A percentile compares a stretch with the other conserved stretches of the same genome.
These are phyloP conservation scores for Microplitis manilae DNA, from an alignment of 2,888 invertebrate species.

Conservation along the genomic window DNA sequence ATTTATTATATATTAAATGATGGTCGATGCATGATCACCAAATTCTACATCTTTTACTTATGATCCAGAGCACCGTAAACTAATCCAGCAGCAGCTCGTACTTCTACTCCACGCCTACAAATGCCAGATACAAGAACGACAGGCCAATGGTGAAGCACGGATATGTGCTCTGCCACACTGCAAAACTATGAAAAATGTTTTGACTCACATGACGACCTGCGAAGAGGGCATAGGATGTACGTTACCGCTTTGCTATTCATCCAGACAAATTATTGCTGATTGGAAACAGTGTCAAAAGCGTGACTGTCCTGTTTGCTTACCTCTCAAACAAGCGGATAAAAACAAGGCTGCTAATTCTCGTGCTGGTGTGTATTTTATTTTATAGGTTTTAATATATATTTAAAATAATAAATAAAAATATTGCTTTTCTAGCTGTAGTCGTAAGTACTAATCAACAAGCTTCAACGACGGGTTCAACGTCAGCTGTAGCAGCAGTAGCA, in stretches of 20 bases:
- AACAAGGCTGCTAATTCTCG: constrained; percentile 75
- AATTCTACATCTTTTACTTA: constrained; percentile 78
- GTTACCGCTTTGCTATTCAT: constrained; percentile 98
- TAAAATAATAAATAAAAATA: background rate
- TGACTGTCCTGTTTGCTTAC: constrained; percentile 98
- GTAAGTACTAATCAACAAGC: constrained; percentile 63
- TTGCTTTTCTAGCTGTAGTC: constrained; percentile 47
- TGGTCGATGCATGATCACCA: constrained; percentile 41
- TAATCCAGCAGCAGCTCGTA: constrained; percentile 98
- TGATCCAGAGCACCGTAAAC: constrained; percentile 97
- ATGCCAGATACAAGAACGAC: constrained; percentile 95
- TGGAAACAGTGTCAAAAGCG: constrained; percentile 98
- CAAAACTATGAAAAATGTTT: constrained; percentile 98
- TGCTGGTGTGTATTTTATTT: constrained; percentile 65
- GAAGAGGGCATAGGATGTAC: constrained; percentile 92
- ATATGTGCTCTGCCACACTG: constrained; percentile 97
- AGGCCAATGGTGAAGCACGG: constrained; percentile 86
- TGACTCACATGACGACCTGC: constrained; percentile 98
- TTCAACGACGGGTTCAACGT: constrained; percentile 63
- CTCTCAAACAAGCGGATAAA: constrained; percentile 93
- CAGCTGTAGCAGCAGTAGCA: constrained; percentile 44
- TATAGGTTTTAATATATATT: background rate
- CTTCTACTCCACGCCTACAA: constrained; percentile 98
- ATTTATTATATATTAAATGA: constrained; percentile 11
- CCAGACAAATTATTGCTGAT: constrained; percentile 98